Conservation (phyloP, 2,888 invertebrate genomes). For the Merodon equestris region DNA sequence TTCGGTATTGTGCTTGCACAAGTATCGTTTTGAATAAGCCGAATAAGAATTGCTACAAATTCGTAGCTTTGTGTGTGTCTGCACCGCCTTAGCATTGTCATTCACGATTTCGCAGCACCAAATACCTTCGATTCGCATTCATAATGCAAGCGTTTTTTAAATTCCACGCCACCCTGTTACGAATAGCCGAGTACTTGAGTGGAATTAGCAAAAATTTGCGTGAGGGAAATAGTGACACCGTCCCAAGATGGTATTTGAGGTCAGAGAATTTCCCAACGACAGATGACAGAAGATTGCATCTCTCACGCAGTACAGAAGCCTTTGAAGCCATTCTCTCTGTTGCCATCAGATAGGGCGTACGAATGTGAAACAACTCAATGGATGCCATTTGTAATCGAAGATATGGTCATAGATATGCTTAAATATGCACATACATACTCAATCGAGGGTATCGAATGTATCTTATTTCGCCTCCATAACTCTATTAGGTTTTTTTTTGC, state of each 20-base stretch:
- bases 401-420: background rate
- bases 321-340: conserved; percentile 11
- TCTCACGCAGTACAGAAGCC: conserved; percentile 29
- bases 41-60: no score
- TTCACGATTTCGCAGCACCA: background rate
- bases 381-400: conserved; percentile 8
- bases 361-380: conserved; percentile 26
- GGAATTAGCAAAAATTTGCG: no score
- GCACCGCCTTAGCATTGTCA: no score
- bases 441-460: conserved; percentile 1
- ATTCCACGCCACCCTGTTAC: conserved; percentile 36
- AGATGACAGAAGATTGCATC: conserved; percentile 26
- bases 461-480: conserved; percentile 41
- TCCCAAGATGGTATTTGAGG: no score
- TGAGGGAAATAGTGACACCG: no score
- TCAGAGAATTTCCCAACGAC: no score
- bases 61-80: no score
- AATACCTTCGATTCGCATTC: conserved; percentile 36
- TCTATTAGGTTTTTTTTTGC: conserved; percentile 38
- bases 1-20: no score
- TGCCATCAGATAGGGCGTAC: conserved; percentile 24
- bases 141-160: conserved; percentile 40
- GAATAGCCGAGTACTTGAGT: no score
- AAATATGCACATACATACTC: background rate
- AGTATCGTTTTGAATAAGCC: no score